Evolutionary conservation across 2,797 vertebrate species (phyloP).

Genomic region (Cyprinella venusta): DNA sequence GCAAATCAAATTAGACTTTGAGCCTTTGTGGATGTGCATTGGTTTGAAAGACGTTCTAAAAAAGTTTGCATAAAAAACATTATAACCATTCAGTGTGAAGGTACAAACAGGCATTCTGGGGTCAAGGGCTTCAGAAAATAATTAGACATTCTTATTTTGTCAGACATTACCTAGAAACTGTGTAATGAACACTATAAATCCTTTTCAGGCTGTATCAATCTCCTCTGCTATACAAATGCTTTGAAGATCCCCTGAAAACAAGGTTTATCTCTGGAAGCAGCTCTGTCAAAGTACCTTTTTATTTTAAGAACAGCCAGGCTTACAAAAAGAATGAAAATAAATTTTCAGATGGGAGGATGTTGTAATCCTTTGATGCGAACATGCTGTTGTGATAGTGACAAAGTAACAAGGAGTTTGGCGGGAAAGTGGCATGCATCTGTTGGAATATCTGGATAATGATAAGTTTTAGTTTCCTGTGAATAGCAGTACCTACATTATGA

Average conservation of each 20-base stretch:
- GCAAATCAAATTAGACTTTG: neutral
- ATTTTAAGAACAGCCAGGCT: slow-evolving; percentile 52
- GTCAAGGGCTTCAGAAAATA: slow-evolving; percentile 24
- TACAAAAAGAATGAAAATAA: slow-evolving; percentile 52
- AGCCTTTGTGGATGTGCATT: neutral
- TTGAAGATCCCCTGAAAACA: slow-evolving; percentile 43
- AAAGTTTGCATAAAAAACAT: neutral
- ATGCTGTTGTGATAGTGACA: slow-evolving; percentile 38
- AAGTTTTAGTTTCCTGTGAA: neutral
- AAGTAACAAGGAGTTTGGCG: slow-evolving; percentile 33
- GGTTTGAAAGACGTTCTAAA: neutral
- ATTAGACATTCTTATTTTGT: slow-evolving; percentile 48
- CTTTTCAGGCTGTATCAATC: slow-evolving; percentile 64
- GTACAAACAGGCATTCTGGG: neutral
- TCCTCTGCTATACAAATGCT: slow-evolving; percentile 55
- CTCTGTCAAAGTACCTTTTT: slow-evolving; percentile 46
- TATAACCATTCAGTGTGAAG: neutral
- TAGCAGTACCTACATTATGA: slow-evolving; percentile 10
- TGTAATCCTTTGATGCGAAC: slow-evolving; percentile 49
- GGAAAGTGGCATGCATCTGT: slow-evolving; percentile 45
- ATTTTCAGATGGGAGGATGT: slow-evolving; percentile 44
- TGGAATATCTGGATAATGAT: slow-evolving; percentile 24
- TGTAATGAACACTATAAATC: slow-evolving; percentile 62
- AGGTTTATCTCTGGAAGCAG: slow-evolving; percentile 47
- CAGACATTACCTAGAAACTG: slow-evolving; percentile 50